phyloP scores from a whole-genome alignment of 2,113 vertebrate genomes.

The Archocentrus centrarchus region DNA sequence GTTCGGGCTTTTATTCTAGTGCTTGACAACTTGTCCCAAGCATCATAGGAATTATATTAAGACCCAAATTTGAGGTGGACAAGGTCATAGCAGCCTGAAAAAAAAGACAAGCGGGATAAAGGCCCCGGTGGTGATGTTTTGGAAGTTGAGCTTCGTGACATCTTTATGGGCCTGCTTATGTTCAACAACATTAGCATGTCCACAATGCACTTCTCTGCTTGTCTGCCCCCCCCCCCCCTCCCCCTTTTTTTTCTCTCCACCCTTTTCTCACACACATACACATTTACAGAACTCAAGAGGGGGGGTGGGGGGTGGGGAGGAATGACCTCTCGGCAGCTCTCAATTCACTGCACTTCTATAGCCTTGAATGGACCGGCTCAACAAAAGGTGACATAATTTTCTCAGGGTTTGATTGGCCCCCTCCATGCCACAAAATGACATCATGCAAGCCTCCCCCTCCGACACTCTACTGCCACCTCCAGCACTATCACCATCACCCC shows the following conservation, averaged over 20 bases:
- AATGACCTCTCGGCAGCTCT: slow-evolving; percentile 84
- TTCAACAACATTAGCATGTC: slow-evolving; percentile 84
- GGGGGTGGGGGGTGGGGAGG: slow-evolving; percentile 64
- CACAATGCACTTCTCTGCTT: slow-evolving; percentile 75
- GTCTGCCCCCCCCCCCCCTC: slow-evolving; percentile 32
- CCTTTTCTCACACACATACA: slow-evolving; percentile 71
- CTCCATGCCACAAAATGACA: slow-evolving; percentile 82
- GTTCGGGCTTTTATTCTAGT: slow-evolving; percentile 43
- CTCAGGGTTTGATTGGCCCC: slow-evolving; percentile 84
- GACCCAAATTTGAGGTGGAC: slow-evolving; percentile 52
- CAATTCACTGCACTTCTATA: slow-evolving; percentile 88
- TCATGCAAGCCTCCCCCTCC: slow-evolving; percentile 68
- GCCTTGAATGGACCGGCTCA: slow-evolving; percentile 86
- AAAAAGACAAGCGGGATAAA: slow-evolving; percentile 8
- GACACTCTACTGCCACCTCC: slow-evolving; percentile 35
- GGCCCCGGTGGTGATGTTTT: slow-evolving; percentile 61
- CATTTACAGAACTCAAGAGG: slow-evolving; percentile 69
- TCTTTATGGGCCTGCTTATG: slow-evolving; percentile 84
- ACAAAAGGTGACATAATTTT: slow-evolving; percentile 90
- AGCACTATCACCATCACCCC: slow-evolving; percentile 29
- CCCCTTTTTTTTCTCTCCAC: slow-evolving; percentile 33
- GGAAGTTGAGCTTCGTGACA: slow-evolving; percentile 83
- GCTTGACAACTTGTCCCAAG: slow-evolving; percentile 75
- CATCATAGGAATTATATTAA: slow-evolving; percentile 65
- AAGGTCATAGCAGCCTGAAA: slow-evolving; percentile 53